Conservation (phyloP, 2,113 vertebrate species). For the Muscicapa adusta region DNA sequence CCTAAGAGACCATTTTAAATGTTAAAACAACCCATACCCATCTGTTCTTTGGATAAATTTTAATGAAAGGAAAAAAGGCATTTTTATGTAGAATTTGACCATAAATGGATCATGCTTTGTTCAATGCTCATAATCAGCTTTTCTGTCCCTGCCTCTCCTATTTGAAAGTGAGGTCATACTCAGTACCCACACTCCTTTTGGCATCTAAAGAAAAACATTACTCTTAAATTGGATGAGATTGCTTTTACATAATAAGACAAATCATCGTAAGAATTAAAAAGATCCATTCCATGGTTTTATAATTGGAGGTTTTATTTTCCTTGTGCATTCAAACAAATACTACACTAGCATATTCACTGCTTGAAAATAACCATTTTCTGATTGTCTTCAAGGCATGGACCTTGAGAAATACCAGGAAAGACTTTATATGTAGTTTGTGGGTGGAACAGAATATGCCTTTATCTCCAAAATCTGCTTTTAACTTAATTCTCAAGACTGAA, state of each 20-base stretch:
- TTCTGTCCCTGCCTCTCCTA: rapidly evolving
- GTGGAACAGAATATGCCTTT: neutral
- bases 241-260: neutral
- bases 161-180: neutral
- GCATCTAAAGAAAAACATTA: neutral
- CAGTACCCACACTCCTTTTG: neutral
- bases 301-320: neutral
- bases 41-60: neutral
- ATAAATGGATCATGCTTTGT: neutral
- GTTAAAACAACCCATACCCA: neutral
- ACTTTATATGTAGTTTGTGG: neutral
- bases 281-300: neutral
- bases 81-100: neutral
- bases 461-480: neutral
- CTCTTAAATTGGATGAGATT: neutral
- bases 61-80: neutral
- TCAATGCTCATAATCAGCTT: neutral
- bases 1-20: neutral
- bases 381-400: neutral
- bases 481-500: neutral
- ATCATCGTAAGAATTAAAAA: neutral
- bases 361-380: neutral
- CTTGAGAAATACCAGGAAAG: neutral
- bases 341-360: neutral
- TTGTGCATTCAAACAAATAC: neutral